Conservation (phyloP, 2,113 vertebrate species). For the Illadopsis cleaveri region DNA sequence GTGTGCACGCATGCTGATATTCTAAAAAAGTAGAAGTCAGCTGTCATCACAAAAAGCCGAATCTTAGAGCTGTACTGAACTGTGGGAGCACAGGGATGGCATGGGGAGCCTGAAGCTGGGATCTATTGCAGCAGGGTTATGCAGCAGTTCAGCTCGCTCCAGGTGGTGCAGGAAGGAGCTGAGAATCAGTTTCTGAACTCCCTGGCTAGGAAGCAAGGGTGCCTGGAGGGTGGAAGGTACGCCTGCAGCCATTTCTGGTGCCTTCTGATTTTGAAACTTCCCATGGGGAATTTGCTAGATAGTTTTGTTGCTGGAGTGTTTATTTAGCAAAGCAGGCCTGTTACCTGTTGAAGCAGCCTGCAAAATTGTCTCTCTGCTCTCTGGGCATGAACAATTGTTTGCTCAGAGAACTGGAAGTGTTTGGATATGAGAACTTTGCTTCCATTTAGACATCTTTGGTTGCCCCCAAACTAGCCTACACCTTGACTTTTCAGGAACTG, state of each 20-base stretch:
- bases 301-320: background rate
- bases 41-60: background rate
- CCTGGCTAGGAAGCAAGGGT: background rate
- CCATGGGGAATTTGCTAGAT: background rate
- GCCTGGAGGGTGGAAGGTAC: background rate
- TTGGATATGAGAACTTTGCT: background rate
- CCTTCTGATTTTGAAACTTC: background rate
- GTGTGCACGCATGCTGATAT: accelerated
- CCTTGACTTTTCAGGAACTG: background rate
- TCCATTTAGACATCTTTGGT: accelerated
- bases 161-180: background rate
- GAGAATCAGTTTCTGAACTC: background rate
- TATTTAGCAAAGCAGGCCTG: background rate
- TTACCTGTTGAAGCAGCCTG: background rate
- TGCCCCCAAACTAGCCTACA: background rate
- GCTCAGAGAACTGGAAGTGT: background rate
- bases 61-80: background rate
- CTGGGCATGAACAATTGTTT: background rate
- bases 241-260: background rate
- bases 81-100: background rate
- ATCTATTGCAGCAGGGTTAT: background rate
- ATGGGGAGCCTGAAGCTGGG: background rate
- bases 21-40: background rate
- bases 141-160: background rate
- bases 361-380: background rate